phyloP scores from a whole-genome alignment of 2,888 invertebrate genomes.

The Leucania comma region DNA sequence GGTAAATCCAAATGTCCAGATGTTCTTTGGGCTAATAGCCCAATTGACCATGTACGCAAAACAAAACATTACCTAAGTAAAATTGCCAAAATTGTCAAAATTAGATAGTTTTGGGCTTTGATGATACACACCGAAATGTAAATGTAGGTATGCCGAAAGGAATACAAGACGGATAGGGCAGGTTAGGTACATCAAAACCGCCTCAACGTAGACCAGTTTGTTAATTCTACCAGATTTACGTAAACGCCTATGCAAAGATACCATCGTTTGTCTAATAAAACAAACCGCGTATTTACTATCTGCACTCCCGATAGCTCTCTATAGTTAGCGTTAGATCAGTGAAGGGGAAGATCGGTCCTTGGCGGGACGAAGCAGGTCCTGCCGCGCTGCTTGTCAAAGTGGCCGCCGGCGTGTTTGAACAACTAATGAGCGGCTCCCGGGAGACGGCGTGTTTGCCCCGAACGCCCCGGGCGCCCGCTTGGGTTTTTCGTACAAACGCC shows the following conservation, averaged over 20 bases:
- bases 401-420: conserved; percentile 89
- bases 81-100: too few species aligned
- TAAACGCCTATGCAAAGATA: conserved; percentile 66
- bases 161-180: background rate
- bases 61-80: too few species aligned
- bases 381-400: conserved; percentile 88
- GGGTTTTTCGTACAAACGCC: conserved; percentile 83
- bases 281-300: conserved; percentile 82
- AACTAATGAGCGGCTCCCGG: conserved; percentile 90
- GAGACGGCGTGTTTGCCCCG: conserved; percentile 87
- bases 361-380: conserved; percentile 77
- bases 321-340: conserved; percentile 84
- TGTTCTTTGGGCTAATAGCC: too few species aligned
- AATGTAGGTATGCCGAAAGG: background rate
- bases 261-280: conserved; percentile 72
- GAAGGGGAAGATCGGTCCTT: conserved; percentile 84
- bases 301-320: conserved; percentile 81
- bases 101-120: too few species aligned
- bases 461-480: conserved; percentile 76
- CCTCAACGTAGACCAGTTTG: conserved; percentile 37
- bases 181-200: background rate
- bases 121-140: too few species aligned
- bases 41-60: too few species aligned
- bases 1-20: too few species aligned
- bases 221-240: conserved; percentile 54